phyloP scores from a whole-genome alignment of 2,113 vertebrate species.

The Pipra filicauda region DNA sequence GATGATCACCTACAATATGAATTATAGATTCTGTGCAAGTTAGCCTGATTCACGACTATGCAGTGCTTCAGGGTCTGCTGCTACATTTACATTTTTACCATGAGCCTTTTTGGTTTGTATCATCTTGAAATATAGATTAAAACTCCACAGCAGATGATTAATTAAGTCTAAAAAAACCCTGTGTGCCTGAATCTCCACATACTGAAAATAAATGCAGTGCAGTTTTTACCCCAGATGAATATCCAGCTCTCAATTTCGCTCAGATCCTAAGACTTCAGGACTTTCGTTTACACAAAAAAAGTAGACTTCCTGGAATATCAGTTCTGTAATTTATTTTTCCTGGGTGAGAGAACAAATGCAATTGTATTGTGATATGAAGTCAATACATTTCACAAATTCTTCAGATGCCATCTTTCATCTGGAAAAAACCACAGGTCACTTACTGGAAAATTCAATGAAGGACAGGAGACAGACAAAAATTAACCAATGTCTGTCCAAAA shows the following conservation, averaged over 20 bases:
- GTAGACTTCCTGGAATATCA: background rate
- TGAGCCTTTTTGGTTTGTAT: constrained; percentile 35
- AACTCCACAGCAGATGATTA: constrained; percentile 40
- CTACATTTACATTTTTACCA: constrained; percentile 49
- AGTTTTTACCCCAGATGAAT: background rate
- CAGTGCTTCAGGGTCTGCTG: constrained; percentile 31
- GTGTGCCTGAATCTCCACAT: background rate
- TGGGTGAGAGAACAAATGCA: background rate
- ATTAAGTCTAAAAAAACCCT: background rate
- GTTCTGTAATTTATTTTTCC: background rate
- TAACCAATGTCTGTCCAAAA: background rate
- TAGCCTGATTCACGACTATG: constrained; percentile 2
- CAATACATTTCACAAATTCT: background rate
- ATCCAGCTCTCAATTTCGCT: background rate
- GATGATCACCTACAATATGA: constrained; percentile 15
- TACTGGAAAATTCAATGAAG: background rate
- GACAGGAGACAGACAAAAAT: background rate
- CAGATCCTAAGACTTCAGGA: background rate
- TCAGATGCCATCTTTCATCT: background rate
- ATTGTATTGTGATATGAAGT: background rate
- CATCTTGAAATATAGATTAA: constrained; percentile 54
- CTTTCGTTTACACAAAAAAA: background rate
- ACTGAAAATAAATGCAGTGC: background rate
- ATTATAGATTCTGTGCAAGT: constrained; percentile 39
- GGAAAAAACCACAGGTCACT: accelerated